Percentiles rank a stretch among this genome's conserved stretches.
Evolutionary conservation across 1,140 invertebrate species (phyloP).

Genomic region (Lepidostoma basale): DNA sequence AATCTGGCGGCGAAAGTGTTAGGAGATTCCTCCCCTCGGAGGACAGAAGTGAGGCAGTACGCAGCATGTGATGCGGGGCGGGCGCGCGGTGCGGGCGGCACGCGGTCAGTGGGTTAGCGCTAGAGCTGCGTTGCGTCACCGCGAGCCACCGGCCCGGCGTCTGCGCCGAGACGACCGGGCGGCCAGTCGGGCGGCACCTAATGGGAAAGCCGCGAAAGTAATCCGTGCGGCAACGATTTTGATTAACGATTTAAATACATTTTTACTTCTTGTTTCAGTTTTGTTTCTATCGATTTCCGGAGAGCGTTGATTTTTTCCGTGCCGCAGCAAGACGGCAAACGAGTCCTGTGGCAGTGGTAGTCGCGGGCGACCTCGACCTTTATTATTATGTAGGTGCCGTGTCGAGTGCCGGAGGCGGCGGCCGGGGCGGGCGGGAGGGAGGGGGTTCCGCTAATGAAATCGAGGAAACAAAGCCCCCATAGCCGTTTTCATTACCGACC

Average conservation of each 20-base stretch:
- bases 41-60: background rate
- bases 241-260: no score
- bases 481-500: background rate
- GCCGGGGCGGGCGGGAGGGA: background rate
- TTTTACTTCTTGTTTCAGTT: no score
- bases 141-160: constrained; percentile 15
- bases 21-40: background rate
- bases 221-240: no score
- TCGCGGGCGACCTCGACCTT: constrained; percentile 28
- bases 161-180: background rate
- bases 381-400: constrained; percentile 23
- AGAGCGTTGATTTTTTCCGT: constrained; percentile 9
- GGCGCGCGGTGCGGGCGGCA: constrained; percentile 11
- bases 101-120: constrained; percentile 39
- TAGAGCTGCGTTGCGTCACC: constrained; percentile 27
- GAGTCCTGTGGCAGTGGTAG: constrained; percentile 10
- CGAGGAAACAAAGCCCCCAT: background rate
- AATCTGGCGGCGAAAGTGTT: background rate
- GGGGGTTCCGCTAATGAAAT: constrained; percentile 9
- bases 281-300: background rate
- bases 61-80: background rate
- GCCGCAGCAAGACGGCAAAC: constrained; percentile 9
- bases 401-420: background rate
- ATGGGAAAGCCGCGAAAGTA: background rate
- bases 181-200: background rate